Percentiles rank a stretch among this genome's conserved stretches.
Evolutionary conservation across 2,888 invertebrate species (phyloP).

Genomic region (Pachymerium ferrugineum): DNA sequence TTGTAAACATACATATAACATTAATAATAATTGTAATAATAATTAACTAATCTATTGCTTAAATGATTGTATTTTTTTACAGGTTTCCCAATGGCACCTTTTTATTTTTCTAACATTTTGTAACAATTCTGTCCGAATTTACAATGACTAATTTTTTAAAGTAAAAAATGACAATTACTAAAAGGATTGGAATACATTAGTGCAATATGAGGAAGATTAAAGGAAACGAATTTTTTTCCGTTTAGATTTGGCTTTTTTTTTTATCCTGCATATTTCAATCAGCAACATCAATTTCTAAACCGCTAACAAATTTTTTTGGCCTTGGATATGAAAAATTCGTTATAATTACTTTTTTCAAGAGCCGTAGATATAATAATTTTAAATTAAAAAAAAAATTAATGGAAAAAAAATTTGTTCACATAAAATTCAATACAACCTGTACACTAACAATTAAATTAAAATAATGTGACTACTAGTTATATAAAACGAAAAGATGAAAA

Average conservation of each 20-base stretch:
- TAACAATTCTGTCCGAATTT: conserved; percentile 5
- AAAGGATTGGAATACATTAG: too few species aligned
- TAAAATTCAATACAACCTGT: conserved; percentile 25
- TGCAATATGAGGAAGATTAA: too few species aligned
- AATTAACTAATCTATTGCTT: background rate
- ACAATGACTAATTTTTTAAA: background rate
- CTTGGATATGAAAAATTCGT: background rate
- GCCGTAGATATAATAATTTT: background rate
- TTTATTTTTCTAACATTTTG: too few species aligned
- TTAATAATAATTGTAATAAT: background rate
- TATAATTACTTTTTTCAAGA: too few species aligned
- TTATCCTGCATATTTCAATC: background rate
- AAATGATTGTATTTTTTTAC: background rate
- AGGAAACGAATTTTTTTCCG: too few species aligned
- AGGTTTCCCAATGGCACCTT: background rate
- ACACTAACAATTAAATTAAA: conserved; percentile 23
- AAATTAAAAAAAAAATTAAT: background rate
- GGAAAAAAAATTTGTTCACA: conserved; percentile 13
- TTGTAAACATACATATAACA: background rate
- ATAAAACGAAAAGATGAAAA: background rate
- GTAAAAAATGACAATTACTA: background rate
- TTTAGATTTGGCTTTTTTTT: background rate
- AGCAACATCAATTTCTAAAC: background rate
- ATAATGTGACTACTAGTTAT: too few species aligned
- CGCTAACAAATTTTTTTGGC: conserved; percentile 7